phyloP scores from a whole-genome alignment of 2,113 vertebrate species.

The Daubentonia madagascariensis region DNA sequence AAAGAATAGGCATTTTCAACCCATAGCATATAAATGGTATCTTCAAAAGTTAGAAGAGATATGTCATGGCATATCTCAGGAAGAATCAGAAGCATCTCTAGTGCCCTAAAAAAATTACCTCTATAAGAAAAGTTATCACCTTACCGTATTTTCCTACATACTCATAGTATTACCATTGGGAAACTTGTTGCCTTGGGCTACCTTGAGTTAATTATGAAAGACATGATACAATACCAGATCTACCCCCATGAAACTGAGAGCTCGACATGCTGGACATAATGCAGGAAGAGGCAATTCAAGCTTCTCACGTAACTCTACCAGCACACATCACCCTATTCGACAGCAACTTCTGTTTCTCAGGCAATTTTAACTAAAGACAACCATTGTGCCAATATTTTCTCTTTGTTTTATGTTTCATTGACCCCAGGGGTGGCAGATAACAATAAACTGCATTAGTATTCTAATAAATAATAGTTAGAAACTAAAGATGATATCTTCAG shows the following conservation, averaged over 20 bases:
- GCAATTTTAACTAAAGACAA: constrained; percentile 42
- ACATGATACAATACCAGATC: not conserved
- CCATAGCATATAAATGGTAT: not conserved
- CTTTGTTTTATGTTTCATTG: constrained; percentile 13
- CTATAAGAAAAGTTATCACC: constrained; percentile 16
- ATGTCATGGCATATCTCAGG: not conserved
- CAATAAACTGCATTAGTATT: not conserved
- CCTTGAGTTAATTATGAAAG: constrained; percentile 47
- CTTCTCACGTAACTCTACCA: constrained; percentile 58
- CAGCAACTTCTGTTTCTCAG: constrained; percentile 62
- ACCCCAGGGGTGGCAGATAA: constrained; percentile 3
- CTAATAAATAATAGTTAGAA: constrained; percentile 57
- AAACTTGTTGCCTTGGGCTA: constrained; percentile 56
- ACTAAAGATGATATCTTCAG: constrained; percentile 32
- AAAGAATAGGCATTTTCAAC: not conserved
- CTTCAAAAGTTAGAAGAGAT: not conserved
- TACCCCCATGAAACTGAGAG: constrained; percentile 43
- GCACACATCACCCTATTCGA: constrained; percentile 48
- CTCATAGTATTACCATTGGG: not conserved
- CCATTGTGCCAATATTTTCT: constrained; percentile 46
- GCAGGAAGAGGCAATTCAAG: constrained; percentile 56
- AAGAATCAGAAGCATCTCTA: not conserved
- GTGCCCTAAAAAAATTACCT: not conserved
- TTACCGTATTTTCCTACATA: constrained; percentile 21
- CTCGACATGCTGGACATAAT: constrained; percentile 55